Evolutionary conservation across 2,113 vertebrate species (phyloP).

Genomic region (Catharus minimus): DNA sequence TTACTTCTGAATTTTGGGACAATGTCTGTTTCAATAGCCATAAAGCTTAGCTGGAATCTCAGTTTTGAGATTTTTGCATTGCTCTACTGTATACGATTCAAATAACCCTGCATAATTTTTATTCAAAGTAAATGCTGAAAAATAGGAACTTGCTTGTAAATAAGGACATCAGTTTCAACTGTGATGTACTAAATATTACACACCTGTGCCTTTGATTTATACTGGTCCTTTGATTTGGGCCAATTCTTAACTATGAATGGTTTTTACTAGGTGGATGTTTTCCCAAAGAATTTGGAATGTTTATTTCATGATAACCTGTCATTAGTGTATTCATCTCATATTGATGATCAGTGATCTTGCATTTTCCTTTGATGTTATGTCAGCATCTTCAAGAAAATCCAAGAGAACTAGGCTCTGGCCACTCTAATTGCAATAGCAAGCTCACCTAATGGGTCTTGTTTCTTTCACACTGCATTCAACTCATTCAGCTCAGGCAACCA

Average conservation of each 20-base stretch:
- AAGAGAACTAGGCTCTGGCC: background rate
- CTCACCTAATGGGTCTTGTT: background rate
- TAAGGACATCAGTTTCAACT: background rate
- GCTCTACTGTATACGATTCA: background rate
- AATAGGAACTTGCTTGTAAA: background rate
- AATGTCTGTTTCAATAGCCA: background rate
- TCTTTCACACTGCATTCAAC: background rate
- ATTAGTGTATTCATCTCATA: background rate
- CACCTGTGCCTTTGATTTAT: background rate
- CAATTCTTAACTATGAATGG: background rate
- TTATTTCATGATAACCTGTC: background rate
- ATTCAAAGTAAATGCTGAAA: background rate
- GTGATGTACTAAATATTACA: background rate
- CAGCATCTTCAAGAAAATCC: background rate
- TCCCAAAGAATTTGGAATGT: background rate
- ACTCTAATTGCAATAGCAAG: background rate
- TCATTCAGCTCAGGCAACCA: background rate
- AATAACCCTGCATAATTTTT: background rate
- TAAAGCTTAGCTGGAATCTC: background rate
- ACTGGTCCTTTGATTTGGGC: background rate
- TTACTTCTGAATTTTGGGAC: conserved; percentile 1
- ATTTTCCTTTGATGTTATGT: background rate
- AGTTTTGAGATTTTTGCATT: background rate
- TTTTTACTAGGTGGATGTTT: background rate
- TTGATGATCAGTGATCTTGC: background rate